Evolutionary conservation across 2,113 vertebrate genomes (phyloP).

Genomic region (Chionomys nivalis): DNA sequence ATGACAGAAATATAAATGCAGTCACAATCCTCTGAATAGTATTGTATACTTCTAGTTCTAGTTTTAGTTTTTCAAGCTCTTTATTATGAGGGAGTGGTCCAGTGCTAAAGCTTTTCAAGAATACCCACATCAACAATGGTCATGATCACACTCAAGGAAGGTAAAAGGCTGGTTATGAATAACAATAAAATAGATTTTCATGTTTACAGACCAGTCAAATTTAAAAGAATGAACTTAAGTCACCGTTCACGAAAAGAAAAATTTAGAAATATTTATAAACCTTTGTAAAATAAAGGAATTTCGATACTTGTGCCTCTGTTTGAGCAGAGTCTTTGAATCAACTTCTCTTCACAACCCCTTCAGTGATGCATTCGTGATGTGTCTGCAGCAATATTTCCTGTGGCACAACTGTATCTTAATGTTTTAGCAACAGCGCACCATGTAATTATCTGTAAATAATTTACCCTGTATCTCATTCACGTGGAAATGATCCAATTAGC

Average conservation of each 20-base stretch:
- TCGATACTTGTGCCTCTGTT: conserved; percentile 67
- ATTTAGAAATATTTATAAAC: neutral
- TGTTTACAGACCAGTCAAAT: conserved; percentile 57
- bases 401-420: conserved; percentile 86
- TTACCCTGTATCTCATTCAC: conserved; percentile 84
- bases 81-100: neutral
- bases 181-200: conserved; percentile 67
- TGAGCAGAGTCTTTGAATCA: conserved; percentile 64
- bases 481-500: conserved; percentile 86
- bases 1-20: neutral
- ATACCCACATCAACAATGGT: neutral
- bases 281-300: conserved; percentile 71
- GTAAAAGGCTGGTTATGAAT: neutral
- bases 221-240: neutral
- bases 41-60: neutral
- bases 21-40: neutral
- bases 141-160: neutral
- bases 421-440: conserved; percentile 86
- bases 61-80: neutral
- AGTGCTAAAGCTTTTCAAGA: neutral
- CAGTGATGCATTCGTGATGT: conserved; percentile 82
- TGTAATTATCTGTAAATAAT: conserved; percentile 90
- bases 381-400: conserved; percentile 83
- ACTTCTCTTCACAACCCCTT: conserved; percentile 70
- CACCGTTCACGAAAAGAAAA: conserved; percentile 17